These are phyloP conservation scores for Galerucella pusilla DNA, from an alignment of 2,888 invertebrate genomes.

Conservation along the genomic window DNA sequence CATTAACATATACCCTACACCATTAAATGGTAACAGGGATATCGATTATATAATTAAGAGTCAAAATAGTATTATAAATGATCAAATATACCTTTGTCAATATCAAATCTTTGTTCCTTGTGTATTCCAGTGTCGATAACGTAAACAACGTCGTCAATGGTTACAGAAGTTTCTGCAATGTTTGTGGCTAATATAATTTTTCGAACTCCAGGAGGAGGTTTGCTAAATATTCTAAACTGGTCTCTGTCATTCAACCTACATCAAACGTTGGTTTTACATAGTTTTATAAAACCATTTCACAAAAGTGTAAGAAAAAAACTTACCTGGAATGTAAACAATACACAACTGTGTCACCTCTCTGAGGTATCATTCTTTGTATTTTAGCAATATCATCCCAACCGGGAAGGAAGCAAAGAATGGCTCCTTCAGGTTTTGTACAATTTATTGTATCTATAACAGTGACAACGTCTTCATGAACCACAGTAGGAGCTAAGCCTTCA, in stretches of 20 bases:
- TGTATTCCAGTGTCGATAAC: conserved; percentile 76
- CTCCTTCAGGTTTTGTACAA: conserved; percentile 70
- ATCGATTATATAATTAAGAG: no score
- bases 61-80: background rate
- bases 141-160: conserved; percentile 76
- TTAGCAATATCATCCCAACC: conserved; percentile 78
- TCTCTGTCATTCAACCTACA: conserved; percentile 70
- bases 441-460: conserved; percentile 70
- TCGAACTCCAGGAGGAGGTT: conserved; percentile 67
- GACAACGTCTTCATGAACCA: conserved; percentile 68
- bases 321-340: conserved; percentile 52
- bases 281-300: no score
- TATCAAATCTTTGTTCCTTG: conserved; percentile 69
- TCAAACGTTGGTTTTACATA: conserved; percentile 54
- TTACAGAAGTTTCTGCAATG: conserved; percentile 79
- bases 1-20: no score
- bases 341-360: conserved; percentile 48
- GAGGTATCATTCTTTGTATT: conserved; percentile 63
- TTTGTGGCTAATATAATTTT: conserved; percentile 80
- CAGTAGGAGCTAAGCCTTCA: conserved; percentile 60
- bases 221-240: conserved; percentile 70
- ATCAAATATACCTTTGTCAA: conserved; percentile 63
- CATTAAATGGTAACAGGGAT: no score
- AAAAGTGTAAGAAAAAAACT: background rate
- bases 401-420: conserved; percentile 79